phyloP scores from a whole-genome alignment of 1,140 invertebrate genomes.

The Octopus bimaculoides region DNA sequence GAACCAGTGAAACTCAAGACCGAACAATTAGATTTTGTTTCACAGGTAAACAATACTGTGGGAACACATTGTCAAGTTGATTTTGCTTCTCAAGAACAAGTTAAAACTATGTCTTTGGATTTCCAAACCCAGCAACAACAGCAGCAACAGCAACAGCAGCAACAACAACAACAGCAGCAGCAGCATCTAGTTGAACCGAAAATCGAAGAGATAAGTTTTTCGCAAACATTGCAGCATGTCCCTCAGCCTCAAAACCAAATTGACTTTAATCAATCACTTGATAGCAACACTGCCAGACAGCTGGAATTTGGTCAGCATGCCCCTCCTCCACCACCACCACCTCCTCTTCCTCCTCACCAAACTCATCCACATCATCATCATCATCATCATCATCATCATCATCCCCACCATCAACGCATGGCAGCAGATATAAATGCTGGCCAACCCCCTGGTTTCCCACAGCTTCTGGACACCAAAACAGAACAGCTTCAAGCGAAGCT shows the following conservation, averaged over 20 bases:
- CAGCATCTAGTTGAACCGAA: neutral
- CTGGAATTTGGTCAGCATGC: slow-evolving; percentile 3
- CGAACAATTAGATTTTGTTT: neutral
- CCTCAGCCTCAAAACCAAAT: neutral
- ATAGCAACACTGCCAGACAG: neutral
- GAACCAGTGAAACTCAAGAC: neutral
- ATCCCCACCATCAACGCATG: too few species aligned
- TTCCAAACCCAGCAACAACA: neutral
- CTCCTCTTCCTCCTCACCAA: too few species aligned
- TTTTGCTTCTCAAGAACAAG: too few species aligned
- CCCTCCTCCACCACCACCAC: neutral
- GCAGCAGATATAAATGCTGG: too few species aligned
- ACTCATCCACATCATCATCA: too few species aligned
- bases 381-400: too few species aligned
- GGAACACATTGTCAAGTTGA: too few species aligned
- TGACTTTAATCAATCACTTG: neutral
- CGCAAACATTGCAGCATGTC: neutral
- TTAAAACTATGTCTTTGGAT: too few species aligned
- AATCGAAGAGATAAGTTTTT: neutral
- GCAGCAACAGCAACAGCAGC: neutral
- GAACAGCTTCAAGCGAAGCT: neutral
- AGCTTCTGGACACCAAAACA: too few species aligned
- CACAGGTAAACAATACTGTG: neutral
- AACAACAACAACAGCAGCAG: neutral
- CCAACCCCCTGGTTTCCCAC: too few species aligned